Evolutionary conservation across 2,113 vertebrate species (phyloP), one percentile per base, ranked within the genome.

Genomic region (Gavia stellata): DNA sequence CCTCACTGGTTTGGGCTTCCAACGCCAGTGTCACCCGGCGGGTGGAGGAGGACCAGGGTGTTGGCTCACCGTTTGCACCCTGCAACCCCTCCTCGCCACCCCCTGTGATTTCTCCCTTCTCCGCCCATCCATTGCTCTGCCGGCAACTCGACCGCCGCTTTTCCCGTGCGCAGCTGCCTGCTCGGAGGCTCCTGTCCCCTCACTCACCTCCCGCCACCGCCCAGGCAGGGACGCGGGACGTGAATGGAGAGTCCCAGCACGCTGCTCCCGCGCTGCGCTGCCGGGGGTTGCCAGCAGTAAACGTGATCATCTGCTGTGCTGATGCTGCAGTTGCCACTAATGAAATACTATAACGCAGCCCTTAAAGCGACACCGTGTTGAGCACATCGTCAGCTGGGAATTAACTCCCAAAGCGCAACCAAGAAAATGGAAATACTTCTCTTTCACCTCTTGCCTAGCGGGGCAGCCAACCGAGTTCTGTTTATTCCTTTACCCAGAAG

Each of bases 141-240:
- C 25, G 62, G 33, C 58, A 72, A 19, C 50, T 45, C 8, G 2
- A 31, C 36, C 26, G n/a, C 44, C 19, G 2, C 34, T 44, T 7
- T 8, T 33, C 49, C 49, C 0, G 8, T 53, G n/a, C 28, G 0
- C 1, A 20, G 68, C 2, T 23, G 49, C 38, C 3, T 3, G 33
- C 16, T 25, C 17, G 5, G 77, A 45, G 23, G 11, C 12, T 9
- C 7, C 1, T 7, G 47, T 44, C 59, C 66, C 81, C 47, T 66
- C 73, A 24, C 47, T 34, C 71, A 75, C 42, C 84, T 56, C 78
- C 77, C 31, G 70, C n/a, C 67, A 18, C 19, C 44, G 45, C 24
- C 71, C 14, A 0, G 5, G 55, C 70, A 29, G 11, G 45, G 78
- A 25, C 0, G 4, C 0, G 1, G 61, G 61, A 55, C 0, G 0